A percentile compares a stretch with the other conserved stretches of the same genome.
Evolutionary conservation across 1,140 invertebrate species (phyloP).

Genomic region (Propsilocerus akamusi): DNA sequence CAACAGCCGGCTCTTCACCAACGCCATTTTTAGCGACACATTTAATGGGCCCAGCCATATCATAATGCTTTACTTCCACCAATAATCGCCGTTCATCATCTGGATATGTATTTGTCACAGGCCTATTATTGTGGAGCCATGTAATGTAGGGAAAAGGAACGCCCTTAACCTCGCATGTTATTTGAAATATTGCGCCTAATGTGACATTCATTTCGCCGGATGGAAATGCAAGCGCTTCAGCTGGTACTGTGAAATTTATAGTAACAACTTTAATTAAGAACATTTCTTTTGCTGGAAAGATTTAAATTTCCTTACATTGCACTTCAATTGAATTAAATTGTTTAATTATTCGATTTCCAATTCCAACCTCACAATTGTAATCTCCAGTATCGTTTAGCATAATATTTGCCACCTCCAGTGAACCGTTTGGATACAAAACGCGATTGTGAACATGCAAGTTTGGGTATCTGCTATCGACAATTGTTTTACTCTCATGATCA

Average conservation of each 20-base stretch:
- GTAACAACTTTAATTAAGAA: neutral
- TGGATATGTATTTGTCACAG: conserved; percentile 35
- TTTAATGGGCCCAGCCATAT: conserved; percentile 46
- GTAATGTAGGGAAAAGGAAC: conserved; percentile 44
- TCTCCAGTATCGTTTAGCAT: conserved; percentile 44
- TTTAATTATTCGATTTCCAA: conserved; percentile 34
- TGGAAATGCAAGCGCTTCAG: conserved; percentile 42
- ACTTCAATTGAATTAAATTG: conserved; percentile 58
- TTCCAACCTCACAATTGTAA: conserved; percentile 46
- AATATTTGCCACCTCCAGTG: conserved; percentile 40
- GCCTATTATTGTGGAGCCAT: conserved; percentile 38
- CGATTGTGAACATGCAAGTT: conserved; percentile 16
- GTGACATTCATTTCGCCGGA: conserved; percentile 47
- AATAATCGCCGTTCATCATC: conserved; percentile 38
- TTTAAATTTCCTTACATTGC: conserved; percentile 35
- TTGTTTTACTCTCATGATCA: neutral
- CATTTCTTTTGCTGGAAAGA: neutral
- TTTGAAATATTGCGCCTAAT: conserved; percentile 45
- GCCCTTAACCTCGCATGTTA: conserved; percentile 44
- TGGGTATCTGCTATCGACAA: conserved; percentile 4
- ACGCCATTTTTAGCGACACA: conserved; percentile 54
- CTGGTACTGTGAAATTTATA: conserved; percentile 31
- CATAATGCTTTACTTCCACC: conserved; percentile 43
- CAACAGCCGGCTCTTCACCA: conserved; percentile 41
- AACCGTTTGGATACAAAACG: conserved; percentile 42